Conservation (phyloP, 2,797 vertebrate genomes). For the Microchirus variegatus region DNA sequence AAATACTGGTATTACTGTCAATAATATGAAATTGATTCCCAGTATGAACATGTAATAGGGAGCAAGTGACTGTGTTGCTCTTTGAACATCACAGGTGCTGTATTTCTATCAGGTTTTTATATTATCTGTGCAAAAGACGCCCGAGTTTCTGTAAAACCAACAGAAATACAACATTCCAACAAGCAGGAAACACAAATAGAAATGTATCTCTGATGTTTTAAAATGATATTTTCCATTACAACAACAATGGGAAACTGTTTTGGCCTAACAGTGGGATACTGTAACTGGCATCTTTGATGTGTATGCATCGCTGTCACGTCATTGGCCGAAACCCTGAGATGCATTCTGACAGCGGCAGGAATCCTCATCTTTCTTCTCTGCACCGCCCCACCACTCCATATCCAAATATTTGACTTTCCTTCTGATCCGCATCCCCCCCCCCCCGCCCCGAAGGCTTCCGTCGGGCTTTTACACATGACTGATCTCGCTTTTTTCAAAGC, state of each 20-base stretch:
- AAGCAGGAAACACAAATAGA: not conserved
- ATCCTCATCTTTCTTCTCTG: constrained; percentile 65
- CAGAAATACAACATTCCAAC: not conserved
- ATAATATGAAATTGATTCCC: constrained; percentile 9
- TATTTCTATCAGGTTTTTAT: not conserved
- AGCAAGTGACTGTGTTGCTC: not conserved
- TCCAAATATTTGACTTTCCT: constrained; percentile 81
- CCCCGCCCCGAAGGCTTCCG: constrained; percentile 74
- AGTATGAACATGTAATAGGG: constrained; percentile 3
- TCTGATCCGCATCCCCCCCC: constrained; percentile 73
- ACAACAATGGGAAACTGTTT: constrained; percentile 23
- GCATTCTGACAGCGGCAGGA: constrained; percentile 75
- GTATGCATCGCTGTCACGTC: constrained; percentile 64
- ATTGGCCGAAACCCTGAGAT: constrained; percentile 69
- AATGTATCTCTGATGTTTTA: not conserved
- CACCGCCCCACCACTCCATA: constrained; percentile 63
- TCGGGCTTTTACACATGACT: constrained; percentile 73
- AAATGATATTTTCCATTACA: constrained; percentile 6
- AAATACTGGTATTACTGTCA: not conserved
- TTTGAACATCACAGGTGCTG: not conserved
- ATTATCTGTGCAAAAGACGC: not conserved
- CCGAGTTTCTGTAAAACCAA: not conserved
- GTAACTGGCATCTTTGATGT: constrained; percentile 61
- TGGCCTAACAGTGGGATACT: constrained; percentile 35
- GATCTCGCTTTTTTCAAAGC: constrained; percentile 78